Percentiles rank a stretch among this genome's conserved stretches.
Evolutionary conservation across 1,140 invertebrate genomes (phyloP).

Genomic region (Leptopilina clavipes): DNA sequence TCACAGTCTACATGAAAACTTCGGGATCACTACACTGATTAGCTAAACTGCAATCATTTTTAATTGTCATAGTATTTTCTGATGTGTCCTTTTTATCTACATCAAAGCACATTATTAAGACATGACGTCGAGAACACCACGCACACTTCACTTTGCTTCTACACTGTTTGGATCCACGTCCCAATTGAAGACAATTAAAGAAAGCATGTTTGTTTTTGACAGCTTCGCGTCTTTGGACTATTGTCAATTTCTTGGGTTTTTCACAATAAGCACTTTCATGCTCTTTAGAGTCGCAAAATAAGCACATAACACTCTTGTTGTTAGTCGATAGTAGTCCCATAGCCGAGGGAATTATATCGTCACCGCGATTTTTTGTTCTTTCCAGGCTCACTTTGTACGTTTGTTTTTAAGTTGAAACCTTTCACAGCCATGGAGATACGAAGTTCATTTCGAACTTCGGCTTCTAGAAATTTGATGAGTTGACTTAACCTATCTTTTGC

Average conservation of each 20-base stretch:
- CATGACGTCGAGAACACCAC: not conserved
- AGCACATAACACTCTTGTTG: not conserved
- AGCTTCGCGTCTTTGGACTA: not conserved
- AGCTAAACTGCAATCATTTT: not conserved
- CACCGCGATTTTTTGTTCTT: not conserved
- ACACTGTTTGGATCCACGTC: not conserved
- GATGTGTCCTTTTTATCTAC: not conserved
- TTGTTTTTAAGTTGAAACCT: constrained; percentile 26
- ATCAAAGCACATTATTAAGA: not conserved
- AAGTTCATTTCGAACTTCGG: not conserved
- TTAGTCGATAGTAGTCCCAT: constrained; percentile 5
- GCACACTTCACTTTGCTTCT: not conserved
- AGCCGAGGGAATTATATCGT: constrained; percentile 9
- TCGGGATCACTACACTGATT: not conserved
- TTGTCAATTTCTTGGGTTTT: not conserved
- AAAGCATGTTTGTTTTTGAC: not conserved
- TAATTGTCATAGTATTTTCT: not conserved
- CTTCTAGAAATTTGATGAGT: not conserved
- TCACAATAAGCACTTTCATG: constrained; percentile 19
- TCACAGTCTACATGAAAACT: not conserved
- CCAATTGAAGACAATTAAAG: not conserved
- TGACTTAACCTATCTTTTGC: not conserved
- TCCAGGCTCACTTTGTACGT: not conserved
- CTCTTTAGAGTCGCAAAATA: not conserved
- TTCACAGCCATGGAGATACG: constrained; percentile 30